Evolutionary conservation across 1,140 invertebrate species (phyloP).

Genomic region (roundworm (Caenorhabditis elegans)): WBcel235 BX284604.4:6745501-6746000

Average conservation of each 20-base stretch:
- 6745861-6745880: slow-evolving; percentile 45
- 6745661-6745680: slow-evolving; percentile 2
- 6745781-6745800: neutral
- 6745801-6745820: slow-evolving; percentile 45
- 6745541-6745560: no score
- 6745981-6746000: slow-evolving; percentile 14
- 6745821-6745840: slow-evolving; percentile 53
- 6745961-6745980: slow-evolving; percentile 32
- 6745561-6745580: no score
- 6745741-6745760: slow-evolving; percentile 11
- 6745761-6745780: neutral
- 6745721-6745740: slow-evolving; percentile 34
- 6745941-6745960: slow-evolving; percentile 30
- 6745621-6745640: slow-evolving; percentile 26
- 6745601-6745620: no score
- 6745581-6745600: no score
- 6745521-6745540: no score
- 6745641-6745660: neutral
- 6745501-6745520: no score
- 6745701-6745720: neutral
- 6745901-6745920: neutral
- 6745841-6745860: slow-evolving; percentile 51
- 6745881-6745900: neutral
- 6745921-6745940: slow-evolving; percentile 29
- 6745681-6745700: neutral